Percentiles rank a stretch among this genome's conserved stretches.
Evolutionary conservation across 1,140 invertebrate genomes (phyloP).

Genomic region (Ceratoteleas bidentatus): DNA sequence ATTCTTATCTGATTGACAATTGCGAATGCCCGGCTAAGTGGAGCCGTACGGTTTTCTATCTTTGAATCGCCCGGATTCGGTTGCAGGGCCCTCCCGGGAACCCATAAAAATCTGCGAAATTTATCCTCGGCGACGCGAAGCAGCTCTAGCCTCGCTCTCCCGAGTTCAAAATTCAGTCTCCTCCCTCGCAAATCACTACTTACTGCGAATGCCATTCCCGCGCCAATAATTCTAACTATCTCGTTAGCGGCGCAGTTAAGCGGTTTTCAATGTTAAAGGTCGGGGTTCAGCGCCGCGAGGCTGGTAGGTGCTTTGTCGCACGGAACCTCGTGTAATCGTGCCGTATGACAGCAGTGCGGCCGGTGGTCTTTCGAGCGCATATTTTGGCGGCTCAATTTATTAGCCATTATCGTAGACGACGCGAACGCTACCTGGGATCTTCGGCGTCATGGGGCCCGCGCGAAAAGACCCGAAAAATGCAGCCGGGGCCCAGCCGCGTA

Average conservation of each 20-base stretch:
- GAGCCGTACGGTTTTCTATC: no score
- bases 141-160: not conserved
- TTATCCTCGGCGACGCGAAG: not conserved
- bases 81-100: no score
- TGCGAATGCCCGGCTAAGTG: not conserved
- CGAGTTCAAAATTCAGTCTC: not conserved
- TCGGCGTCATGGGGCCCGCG: constrained; percentile 3
- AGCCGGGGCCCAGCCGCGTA: constrained; percentile 59
- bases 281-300: constrained; percentile 33
- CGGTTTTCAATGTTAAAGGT: constrained; percentile 66
- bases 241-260: constrained; percentile 56
- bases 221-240: constrained; percentile 59
- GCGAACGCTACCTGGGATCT: constrained; percentile 73
- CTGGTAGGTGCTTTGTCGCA: constrained; percentile 38
- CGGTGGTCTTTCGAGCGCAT: constrained; percentile 70
- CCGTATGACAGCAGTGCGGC: constrained; percentile 65
- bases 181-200: constrained; percentile 4
- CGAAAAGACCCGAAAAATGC: constrained; percentile 63
- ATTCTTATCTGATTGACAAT: not conserved
- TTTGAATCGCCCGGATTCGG: no score
- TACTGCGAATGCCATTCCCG: constrained; percentile 2
- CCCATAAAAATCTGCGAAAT: not conserved
- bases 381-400: constrained; percentile 78
- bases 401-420: constrained; percentile 80
- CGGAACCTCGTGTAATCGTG: constrained; percentile 57